Conservation (phyloP, 2,888 invertebrate species). For the Adelphocoris suturalis region DNA sequence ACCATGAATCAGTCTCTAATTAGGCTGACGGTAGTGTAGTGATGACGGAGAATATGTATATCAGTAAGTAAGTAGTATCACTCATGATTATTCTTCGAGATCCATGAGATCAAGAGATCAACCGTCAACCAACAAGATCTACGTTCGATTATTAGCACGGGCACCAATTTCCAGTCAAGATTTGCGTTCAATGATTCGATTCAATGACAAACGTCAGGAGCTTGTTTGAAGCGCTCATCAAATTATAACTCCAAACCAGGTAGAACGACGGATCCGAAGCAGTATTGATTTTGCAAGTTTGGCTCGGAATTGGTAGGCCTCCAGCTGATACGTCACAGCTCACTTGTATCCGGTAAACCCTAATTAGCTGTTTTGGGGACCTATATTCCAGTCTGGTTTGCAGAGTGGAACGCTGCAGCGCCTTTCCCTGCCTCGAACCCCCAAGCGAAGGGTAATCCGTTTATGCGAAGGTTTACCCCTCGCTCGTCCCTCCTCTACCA, state of each 20-base stretch:
- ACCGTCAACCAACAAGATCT: no score
- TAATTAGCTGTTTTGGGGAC: slow-evolving; percentile 38
- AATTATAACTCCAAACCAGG: slow-evolving; percentile 36
- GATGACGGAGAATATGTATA: no score
- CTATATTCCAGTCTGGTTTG: slow-evolving; percentile 17
- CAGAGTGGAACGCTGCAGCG: background rate
- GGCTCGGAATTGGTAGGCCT: background rate
- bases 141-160: no score
- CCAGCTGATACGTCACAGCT: background rate
- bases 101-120: no score
- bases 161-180: no score
- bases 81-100: no score
- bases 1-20: no score
- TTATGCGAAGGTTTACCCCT: slow-evolving; percentile 49
- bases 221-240: background rate
- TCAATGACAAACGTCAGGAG: background rate
- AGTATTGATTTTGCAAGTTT: slow-evolving; percentile 27
- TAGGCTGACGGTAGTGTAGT: no score
- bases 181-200: background rate
- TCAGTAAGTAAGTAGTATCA: no score
- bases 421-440: background rate
- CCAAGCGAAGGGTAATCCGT: slow-evolving; percentile 34
- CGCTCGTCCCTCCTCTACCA: background rate
- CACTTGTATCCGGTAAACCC: slow-evolving; percentile 13
- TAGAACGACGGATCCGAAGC: background rate